Base-by-base conservation (phyloP, 2,888 invertebrate species). In the Noctua comes region DNA sequence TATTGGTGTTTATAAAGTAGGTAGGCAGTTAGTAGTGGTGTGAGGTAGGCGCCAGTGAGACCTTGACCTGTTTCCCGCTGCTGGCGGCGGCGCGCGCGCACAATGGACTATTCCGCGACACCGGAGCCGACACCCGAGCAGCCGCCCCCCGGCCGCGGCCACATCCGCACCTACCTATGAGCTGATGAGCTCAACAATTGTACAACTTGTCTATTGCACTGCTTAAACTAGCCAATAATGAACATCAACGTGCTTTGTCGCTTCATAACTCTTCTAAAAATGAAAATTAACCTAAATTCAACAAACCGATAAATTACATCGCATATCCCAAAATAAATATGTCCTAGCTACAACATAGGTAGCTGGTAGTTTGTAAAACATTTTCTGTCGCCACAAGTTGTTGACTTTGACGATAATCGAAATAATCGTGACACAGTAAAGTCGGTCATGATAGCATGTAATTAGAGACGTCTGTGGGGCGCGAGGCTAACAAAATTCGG, bases 91-190 rank as follows among this genome's bases (percentile, higher is more conserved):
- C 89, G 88, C 86, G 88, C 85, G 86, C 88, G 89, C 89, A 95
- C 95, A 95, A 95, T 95, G 93, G 93, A 91, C 94, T 92, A 94
- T 94, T 95, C 93, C 91, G 93, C 92, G 95, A 93, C 95, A 96
- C 90, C 93, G 91, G 95, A 95, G 91, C 92, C 92, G 92, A 89
- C 91, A 93, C 86, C 90, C 90, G 91, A 92, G 82, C 89, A 86
- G 85, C 91, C 89, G 87, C 90, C 90, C 83, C 86, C 88, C 88
- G 86, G 77, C 82, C 46, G 76, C 77, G 46, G 73, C 85, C 83
- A 73, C 86, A 74, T 62, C 84, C 75, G 66, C 43, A 79, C 77
- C 83, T 73, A 73, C 83, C 72, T 73, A 72, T 21, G 36, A 64
- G 21, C 64, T 64, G 62, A 21, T 21, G 70, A 79, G 21, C 85